Conservation (phyloP, 2,797 vertebrate genomes). For the Ctenochaetus hawaiiensis region DNA sequence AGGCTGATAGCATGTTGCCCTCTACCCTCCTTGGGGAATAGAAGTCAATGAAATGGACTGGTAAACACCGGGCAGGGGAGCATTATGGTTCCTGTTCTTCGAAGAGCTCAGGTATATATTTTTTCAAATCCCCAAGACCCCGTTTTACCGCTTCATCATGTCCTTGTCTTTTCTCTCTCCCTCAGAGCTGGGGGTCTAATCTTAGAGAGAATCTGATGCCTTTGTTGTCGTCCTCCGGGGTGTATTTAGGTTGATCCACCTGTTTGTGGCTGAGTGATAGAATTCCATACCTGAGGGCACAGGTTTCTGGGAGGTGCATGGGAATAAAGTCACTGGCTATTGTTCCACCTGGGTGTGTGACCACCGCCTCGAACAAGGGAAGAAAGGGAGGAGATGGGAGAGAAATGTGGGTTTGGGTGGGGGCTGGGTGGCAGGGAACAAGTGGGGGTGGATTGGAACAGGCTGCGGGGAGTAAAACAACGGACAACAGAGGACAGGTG, state of each 20-base stretch:
- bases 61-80: constrained; percentile 37
- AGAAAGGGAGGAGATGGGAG: constrained; percentile 47
- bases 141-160: constrained; percentile 14
- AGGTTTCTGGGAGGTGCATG: constrained; percentile 76
- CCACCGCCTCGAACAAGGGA: constrained; percentile 70
- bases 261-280: constrained; percentile 83
- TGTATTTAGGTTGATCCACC: constrained; percentile 83
- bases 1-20: constrained; percentile 71
- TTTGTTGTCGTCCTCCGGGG: constrained; percentile 70
- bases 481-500: constrained; percentile 64
- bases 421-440: constrained; percentile 46
- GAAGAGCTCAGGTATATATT: constrained; percentile 29
- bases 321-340: constrained; percentile 76
- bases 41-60: constrained; percentile 66
- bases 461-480: constrained; percentile 52
- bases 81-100: constrained; percentile 34
- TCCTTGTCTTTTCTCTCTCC: constrained; percentile 27
- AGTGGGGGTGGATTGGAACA: constrained; percentile 55
- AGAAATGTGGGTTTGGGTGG: constrained; percentile 47
- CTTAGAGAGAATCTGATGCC: constrained; percentile 70
- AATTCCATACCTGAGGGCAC: constrained; percentile 87
- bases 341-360: constrained; percentile 82
- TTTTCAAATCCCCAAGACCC: constrained; percentile 19
- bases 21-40: constrained; percentile 59
- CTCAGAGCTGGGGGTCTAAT: constrained; percentile 61